A percentile compares a stretch with the other conserved stretches of the same genome.
These are phyloP conservation scores for Blera fallax DNA, from an alignment of 2,888 invertebrate species.

Conservation along the genomic window DNA sequence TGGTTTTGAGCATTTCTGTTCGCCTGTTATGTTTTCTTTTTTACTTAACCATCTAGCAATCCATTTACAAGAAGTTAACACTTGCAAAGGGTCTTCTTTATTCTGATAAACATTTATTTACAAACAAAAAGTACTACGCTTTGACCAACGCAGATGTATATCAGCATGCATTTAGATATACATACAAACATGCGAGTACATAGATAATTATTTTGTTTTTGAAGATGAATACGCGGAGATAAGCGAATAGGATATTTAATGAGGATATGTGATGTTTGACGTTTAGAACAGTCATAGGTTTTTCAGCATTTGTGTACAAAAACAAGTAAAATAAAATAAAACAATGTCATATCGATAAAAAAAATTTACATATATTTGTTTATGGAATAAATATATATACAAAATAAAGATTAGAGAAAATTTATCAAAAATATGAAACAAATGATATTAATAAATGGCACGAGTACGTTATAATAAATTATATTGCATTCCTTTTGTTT, in stretches of 20 bases:
- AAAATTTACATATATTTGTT: neutral
- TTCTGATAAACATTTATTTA: slow-evolving; percentile 16
- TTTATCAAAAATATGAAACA: neutral
- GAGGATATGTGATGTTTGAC: slow-evolving; percentile 60
- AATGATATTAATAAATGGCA: slow-evolving; percentile 52
- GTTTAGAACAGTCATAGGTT: slow-evolving; percentile 63
- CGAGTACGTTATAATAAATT: slow-evolving; percentile 43
- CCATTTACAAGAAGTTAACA: slow-evolving; percentile 32
- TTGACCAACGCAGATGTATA: slow-evolving; percentile 36
- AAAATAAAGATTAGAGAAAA: neutral
- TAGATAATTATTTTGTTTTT: neutral
- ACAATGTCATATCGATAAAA: neutral
- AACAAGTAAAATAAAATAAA: neutral
- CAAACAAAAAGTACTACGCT: neutral
- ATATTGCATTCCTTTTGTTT: slow-evolving; percentile 46
- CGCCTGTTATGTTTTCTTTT: neutral
- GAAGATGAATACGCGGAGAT: slow-evolving; percentile 28
- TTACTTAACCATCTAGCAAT: slow-evolving; percentile 11
- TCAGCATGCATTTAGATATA: neutral
- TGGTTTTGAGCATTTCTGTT: slow-evolving; percentile 46
- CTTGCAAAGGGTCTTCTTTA: neutral
- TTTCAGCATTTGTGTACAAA: slow-evolving; percentile 35
- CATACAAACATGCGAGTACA: too few species aligned
- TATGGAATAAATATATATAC: slow-evolving; percentile 41
- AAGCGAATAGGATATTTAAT: slow-evolving; percentile 54